phyloP scores from a whole-genome alignment of 2,888 invertebrate species.

The Nephrotoma guestfalica region DNA sequence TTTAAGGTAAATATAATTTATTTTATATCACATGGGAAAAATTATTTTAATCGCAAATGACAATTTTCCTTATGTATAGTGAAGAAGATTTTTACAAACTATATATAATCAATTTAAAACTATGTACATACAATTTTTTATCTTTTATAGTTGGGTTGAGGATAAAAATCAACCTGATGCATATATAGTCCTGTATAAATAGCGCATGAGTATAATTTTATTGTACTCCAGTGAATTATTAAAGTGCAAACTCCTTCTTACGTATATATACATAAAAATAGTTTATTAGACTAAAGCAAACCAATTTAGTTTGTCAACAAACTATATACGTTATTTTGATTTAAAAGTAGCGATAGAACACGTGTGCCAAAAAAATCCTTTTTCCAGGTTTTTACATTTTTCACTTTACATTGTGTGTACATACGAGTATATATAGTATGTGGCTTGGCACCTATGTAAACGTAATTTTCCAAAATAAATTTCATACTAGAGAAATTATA shows the following conservation, averaged over 20 bases:
- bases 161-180: neutral
- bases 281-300: neutral
- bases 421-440: neutral
- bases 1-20: neutral
- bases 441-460: constrained; percentile 2
- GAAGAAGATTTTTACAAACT: neutral
- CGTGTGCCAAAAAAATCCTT: neutral
- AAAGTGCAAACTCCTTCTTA: neutral
- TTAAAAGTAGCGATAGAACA: neutral
- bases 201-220: neutral
- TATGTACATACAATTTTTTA: neutral
- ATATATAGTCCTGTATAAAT: neutral
- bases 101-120: neutral
- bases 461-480: constrained; percentile 1
- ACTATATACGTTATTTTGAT: neutral
- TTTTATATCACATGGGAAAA: neutral
- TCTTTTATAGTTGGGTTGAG: neutral
- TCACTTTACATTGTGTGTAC: neutral
- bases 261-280: neutral
- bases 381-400: neutral
- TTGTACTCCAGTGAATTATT: neutral
- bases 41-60: neutral
- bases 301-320: neutral
- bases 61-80: neutral
- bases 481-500: neutral